These are phyloP conservation scores for Venturia canescens DNA, from an alignment of 1,140 invertebrate genomes.

Conservation along the genomic window DNA sequence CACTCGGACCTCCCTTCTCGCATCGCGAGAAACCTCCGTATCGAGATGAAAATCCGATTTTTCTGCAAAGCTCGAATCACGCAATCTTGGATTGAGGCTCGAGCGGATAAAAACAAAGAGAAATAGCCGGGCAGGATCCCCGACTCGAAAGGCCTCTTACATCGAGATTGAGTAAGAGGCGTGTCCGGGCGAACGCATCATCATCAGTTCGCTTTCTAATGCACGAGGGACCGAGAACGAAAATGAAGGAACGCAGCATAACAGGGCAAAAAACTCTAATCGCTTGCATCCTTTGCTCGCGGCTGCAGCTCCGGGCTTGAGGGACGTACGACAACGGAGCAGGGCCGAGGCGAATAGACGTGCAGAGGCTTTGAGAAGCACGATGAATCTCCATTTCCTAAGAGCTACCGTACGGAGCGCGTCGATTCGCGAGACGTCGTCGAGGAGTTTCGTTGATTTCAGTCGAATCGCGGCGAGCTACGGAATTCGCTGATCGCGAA, in stretches of 20 bases:
- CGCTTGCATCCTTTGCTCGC: conserved; percentile 69
- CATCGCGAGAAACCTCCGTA: no score
- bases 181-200: conserved; percentile 30
- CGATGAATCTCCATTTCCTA: neutral
- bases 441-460: no score
- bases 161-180: neutral
- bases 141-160: neutral
- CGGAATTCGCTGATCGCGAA: no score
- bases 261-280: conserved; percentile 71
- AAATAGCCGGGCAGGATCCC: neutral
- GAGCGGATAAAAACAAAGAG: neutral
- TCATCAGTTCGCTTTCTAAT: conserved; percentile 65
- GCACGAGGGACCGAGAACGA: conserved; percentile 60
- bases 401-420: no score
- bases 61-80: no score
- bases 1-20: no score
- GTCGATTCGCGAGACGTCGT: no score
- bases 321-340: conserved; percentile 39
- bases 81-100: no score
- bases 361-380: neutral
- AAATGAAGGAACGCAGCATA: conserved; percentile 12
- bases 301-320: neutral
- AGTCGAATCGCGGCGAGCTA: no score
- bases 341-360: neutral
- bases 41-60: no score